These are phyloP conservation scores for Liopterus haemorrhoidalis DNA, from an alignment of 2,888 invertebrate species.

Conservation along the genomic window DNA sequence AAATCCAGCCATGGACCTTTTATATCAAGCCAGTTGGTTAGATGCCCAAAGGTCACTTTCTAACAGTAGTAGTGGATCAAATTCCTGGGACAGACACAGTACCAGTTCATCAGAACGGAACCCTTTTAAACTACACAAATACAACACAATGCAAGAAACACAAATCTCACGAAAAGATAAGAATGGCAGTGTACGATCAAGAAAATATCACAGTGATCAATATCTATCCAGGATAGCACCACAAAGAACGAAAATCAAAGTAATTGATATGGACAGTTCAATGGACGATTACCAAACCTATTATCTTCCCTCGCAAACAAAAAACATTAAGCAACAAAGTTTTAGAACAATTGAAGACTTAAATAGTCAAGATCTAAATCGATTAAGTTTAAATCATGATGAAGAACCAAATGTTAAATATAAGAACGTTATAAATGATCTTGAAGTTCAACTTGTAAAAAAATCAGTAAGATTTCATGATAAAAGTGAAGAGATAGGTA, in stretches of 20 bases:
- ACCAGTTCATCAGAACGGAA: constrained; percentile 40
- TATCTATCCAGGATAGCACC: constrained; percentile 13
- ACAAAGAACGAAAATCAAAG: constrained; percentile 7
- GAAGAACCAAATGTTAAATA: constrained; percentile 29
- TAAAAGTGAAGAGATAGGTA: constrained; percentile 36
- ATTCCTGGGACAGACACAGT: constrained; percentile 41
- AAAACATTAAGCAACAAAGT: constrained; percentile 27
- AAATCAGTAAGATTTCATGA: constrained; percentile 44
- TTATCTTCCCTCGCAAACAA: constrained; percentile 36
- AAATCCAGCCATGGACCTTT: constrained; percentile 60
- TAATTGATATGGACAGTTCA: constrained; percentile 6
- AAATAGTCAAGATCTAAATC: too few relatives aligned
- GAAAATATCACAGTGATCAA: constrained; percentile 19
- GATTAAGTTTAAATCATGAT: not conserved
- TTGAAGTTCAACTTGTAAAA: constrained; percentile 38
- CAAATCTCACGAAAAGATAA: constrained; percentile 45
- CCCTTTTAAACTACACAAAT: constrained; percentile 44
- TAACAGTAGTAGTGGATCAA: constrained; percentile 42
- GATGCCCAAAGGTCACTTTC: constrained; percentile 59
- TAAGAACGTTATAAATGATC: constrained; percentile 37
- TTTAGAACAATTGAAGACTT: constrained; percentile 23
- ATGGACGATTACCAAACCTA: constrained; percentile 39
- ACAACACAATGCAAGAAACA: constrained; percentile 51
- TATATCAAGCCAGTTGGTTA: constrained; percentile 81
- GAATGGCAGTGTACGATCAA: constrained; percentile 40